Evolutionary conservation across 2,113 vertebrate species (phyloP), one percentile per base, ranked within the genome.

Genomic region (Condylura cristata): DNA sequence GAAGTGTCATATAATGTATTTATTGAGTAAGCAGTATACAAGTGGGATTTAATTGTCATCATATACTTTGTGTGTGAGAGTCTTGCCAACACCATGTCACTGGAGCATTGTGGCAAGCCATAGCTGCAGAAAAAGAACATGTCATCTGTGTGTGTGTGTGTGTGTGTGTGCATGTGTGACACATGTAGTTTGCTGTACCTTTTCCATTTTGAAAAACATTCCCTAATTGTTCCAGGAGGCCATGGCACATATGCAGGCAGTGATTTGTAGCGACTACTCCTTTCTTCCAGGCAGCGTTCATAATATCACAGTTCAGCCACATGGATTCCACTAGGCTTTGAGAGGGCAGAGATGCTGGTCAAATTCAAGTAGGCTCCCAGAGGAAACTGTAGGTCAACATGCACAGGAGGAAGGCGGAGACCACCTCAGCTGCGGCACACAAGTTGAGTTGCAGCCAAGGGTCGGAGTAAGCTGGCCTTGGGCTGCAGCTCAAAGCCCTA

Each of bases 11-110:
- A 39, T 70, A 94, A 97, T 94, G 92, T 96, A 95, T 80, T 91
- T 97, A 92, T 94, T 80, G 30, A 76, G n/a, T 96, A 89, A 93
- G 80, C 61, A 82, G 86, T 86, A 96, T 97, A 95, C 92, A 96
- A 92, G 93, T 95, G 96, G 82, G 48, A 80, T 95, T 94, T 96
- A 90, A 96, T 97, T 97, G 95, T 95, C 96, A 97, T 97, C 97
- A 94, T 97, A 93, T 91, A 48, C 60, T 93, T 53, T 95, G 91
- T 85, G 81, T 83, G 44, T 26, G 48, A 80, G 70, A 92, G 91
- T 97, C 76, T 79, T 96, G 28, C 93, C 90, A 97, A 75, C 39
- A 90, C 46, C 24, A 24, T 41, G 86, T 93, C 68, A 0, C 8
- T 94, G 30, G 65, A 86, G 20, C 61, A 71, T 18, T 90, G 63